Percentiles rank a stretch among this genome's conserved stretches.
Evolutionary conservation across 2,113 vertebrate genomes (phyloP).

Genomic region (Xenus cinereus): DNA sequence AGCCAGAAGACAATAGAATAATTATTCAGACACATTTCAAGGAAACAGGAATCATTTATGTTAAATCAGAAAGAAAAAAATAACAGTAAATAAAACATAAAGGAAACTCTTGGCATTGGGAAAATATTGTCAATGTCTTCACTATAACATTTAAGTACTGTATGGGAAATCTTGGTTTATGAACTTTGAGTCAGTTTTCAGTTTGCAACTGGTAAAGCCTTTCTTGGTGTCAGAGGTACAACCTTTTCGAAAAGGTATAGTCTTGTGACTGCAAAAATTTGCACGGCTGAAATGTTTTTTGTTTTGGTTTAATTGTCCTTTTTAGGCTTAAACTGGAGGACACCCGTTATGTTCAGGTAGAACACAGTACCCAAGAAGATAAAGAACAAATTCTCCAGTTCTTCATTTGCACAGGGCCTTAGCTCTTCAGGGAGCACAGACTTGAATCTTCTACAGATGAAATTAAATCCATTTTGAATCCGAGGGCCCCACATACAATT

Average conservation of each 20-base stretch:
- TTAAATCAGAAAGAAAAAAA: not conserved
- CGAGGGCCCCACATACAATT: not conserved
- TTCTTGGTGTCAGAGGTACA: not conserved
- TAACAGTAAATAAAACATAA: not conserved
- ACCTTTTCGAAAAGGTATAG: not conserved
- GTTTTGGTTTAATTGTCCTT: not conserved
- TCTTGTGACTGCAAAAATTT: not conserved
- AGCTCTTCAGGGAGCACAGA: not conserved
- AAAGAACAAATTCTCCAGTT: not conserved
- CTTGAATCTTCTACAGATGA: not conserved
- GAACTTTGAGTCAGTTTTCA: not conserved
- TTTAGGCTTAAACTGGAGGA: not conserved
- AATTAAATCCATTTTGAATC: not conserved
- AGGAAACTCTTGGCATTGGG: not conserved
- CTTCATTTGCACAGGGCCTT: not conserved
- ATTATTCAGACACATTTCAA: conserved; percentile 1
- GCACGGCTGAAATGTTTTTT: not conserved
- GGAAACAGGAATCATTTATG: not conserved
- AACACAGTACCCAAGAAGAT: not conserved
- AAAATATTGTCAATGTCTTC: not conserved
- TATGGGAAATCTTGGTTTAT: not conserved
- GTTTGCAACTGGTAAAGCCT: not conserved
- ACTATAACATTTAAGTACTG: not conserved
- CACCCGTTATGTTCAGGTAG: not conserved
- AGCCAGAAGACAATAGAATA: not conserved